Evolutionary conservation across 2,888 invertebrate genomes (phyloP), one percentile per base, ranked within the genome.

Genomic region (Pyralis farinalis): DNA sequence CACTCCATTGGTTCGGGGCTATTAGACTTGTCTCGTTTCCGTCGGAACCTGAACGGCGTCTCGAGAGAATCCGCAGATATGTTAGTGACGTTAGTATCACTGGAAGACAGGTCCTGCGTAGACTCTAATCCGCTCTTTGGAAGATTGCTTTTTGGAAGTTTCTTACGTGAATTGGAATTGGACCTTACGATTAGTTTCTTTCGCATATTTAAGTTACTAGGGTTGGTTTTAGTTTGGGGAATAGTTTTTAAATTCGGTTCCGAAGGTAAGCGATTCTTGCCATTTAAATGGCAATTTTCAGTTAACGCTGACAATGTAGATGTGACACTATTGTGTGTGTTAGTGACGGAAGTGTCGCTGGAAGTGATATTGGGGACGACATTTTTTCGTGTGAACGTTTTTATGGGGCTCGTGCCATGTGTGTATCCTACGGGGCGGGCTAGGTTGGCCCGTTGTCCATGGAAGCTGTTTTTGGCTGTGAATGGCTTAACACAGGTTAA

Each of bases 1-100:
- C 82, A 81, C 34, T 89, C 89, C 83, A 88, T 88, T 0, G 88
- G 89, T 28, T 89, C 89, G 0, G 89, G 87, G 33, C 84, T 89
- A 40, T 58, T 70, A 0, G 88, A 86, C 27, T 86, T 88, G 44
- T 87, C 87, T 41, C 88, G 53, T 75, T 88, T 87, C 49, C 88
- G 73, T 8, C 88, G 54, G 43, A 90, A 89, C 21, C 89, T 58
- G 47, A 81, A 87, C 0, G 87, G 88, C 0, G 83, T 67, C 30
- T 90, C 89, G 1, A 90, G 59, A 0, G 89, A 87, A 37, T 89
- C 90, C 0, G 83, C 74, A 0, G 89, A 87, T 48, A 90, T 81
- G 53, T 88, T 88, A 0, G 89, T 89, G 3, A 87, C 75, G 38
- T 88, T 90, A 0, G 90, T 89, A 44, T 89, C 89, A 44, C 88